A percentile compares a stretch with the other conserved stretches of the same genome.
Evolutionary conservation across 2,888 invertebrate genomes (phyloP).

Genomic region (Caenorhabditis afra): DNA sequence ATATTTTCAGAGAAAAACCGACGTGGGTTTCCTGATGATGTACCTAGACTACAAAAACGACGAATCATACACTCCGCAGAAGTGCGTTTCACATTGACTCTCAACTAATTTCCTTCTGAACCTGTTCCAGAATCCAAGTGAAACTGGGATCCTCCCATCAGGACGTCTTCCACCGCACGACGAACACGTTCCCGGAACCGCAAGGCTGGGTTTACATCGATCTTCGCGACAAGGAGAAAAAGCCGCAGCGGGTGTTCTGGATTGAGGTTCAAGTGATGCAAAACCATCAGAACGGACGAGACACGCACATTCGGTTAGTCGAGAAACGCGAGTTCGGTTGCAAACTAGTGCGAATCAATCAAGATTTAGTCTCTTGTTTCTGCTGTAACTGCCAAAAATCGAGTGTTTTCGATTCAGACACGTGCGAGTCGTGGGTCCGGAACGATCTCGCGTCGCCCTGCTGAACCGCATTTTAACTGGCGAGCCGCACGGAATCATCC

Average conservation of each 20-base stretch:
- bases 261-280: conserved; percentile 95
- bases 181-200: conserved; percentile 40
- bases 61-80: conserved; percentile 97
- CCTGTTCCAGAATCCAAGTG: conserved; percentile 37
- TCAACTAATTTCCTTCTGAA: neutral
- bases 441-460: conserved; percentile 53
- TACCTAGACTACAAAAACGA: conserved; percentile 98
- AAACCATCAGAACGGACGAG: conserved; percentile 98
- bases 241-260: conserved; percentile 90
- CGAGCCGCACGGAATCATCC: conserved; percentile 33
- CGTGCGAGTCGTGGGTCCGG: conserved; percentile 66
- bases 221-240: conserved; percentile 58
- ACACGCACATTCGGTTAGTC: conserved; percentile 94
- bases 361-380: neutral
- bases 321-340: too few species aligned
- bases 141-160: conserved; percentile 53
- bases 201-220: conserved; percentile 67
- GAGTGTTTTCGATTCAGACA: conserved; percentile 50
- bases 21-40: conserved; percentile 92
- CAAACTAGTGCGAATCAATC: neutral
- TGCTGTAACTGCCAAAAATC: too few species aligned
- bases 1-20: conserved; percentile 83
- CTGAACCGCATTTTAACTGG: conserved; percentile 53
- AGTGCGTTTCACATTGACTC: conserved; percentile 81
- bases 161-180: conserved; percentile 23